Percentiles rank a stretch among this genome's conserved stretches.
Conservation (phyloP, 2,888 invertebrate genomes). For the Alloplasta piceator region DNA sequence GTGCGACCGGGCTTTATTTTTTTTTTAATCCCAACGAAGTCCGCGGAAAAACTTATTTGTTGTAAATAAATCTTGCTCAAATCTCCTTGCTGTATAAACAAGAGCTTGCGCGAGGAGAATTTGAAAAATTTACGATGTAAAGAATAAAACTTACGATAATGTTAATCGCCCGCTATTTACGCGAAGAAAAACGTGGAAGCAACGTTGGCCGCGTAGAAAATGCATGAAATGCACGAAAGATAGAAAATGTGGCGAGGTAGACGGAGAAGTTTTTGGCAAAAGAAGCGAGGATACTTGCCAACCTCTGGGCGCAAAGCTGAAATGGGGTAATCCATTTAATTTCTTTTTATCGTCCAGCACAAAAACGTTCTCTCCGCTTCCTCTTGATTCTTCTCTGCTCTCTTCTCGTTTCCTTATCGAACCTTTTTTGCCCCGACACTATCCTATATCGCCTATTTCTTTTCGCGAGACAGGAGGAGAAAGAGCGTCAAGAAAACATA, state of each 20-base stretch:
- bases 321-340: slow-evolving; percentile 57
- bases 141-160: not conserved
- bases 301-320: slow-evolving; percentile 4
- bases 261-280: slow-evolving; percentile 34
- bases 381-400: slow-evolving; percentile 5
- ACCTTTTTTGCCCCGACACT: slow-evolving; percentile 1
- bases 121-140: not conserved
- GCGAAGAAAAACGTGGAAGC: not conserved
- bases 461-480: not conserved
- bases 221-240: too few species aligned
- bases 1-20: not conserved
- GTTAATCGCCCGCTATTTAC: not conserved
- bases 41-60: too few species aligned
- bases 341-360: slow-evolving; percentile 52
- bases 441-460: slow-evolving; percentile 29
- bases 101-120: not conserved
- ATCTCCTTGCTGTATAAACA: not conserved
- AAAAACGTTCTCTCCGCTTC: not conserved
- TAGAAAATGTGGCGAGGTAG: not conserved
- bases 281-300: slow-evolving; percentile 32
- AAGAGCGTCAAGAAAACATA: slow-evolving; percentile 49
- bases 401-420: slow-evolving; percentile 47
- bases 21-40: too few species aligned
- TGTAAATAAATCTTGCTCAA: too few species aligned
- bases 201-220: not conserved